Evolutionary conservation across 1,140 invertebrate genomes (phyloP).

Genomic region (silkworm (Bombyx mori)): DNA sequence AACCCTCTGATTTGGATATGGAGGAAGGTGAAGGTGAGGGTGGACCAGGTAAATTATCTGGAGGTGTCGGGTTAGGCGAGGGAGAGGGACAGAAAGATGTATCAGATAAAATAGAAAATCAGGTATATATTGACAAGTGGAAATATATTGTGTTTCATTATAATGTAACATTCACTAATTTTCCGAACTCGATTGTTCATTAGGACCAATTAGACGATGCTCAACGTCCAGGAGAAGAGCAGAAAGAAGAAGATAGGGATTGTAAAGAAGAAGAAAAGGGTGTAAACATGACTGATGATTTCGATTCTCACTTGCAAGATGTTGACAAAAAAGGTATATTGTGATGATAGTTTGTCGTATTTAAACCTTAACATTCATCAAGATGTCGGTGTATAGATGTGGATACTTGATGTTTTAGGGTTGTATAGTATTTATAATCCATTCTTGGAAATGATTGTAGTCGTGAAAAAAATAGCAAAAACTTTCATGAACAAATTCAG

Average conservation of each 20-base stretch:
- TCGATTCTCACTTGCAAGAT: constrained; percentile 81
- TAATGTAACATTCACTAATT: not conserved
- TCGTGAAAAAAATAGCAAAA: too few species aligned
- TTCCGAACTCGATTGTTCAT: not conserved
- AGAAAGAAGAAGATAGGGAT: constrained; percentile 82
- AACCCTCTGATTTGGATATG: constrained; percentile 88
- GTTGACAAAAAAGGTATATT: constrained; percentile 76
- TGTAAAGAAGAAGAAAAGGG: constrained; percentile 94
- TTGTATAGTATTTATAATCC: too few species aligned
- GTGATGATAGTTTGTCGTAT: not conserved
- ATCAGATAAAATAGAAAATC: constrained; percentile 90
- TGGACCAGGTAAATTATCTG: constrained; percentile 72
- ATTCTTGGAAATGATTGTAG: too few species aligned
- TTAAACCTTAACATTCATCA: not conserved
- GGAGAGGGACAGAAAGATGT: constrained; percentile 96
- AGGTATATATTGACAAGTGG: constrained; percentile 30
- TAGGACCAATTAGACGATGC: constrained; percentile 96
- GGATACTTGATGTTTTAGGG: too few species aligned
- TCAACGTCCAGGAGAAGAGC: constrained; percentile 81
- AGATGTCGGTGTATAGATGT: too few species aligned
- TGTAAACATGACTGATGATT: constrained; percentile 94
- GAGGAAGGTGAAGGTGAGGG: constrained; percentile 75
- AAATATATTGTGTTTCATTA: not conserved
- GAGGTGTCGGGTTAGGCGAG: constrained; percentile 90
- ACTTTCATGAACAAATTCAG: too few species aligned